phyloP scores from a whole-genome alignment of 2,113 vertebrate species.

The Melanerpes aurifrons region DNA sequence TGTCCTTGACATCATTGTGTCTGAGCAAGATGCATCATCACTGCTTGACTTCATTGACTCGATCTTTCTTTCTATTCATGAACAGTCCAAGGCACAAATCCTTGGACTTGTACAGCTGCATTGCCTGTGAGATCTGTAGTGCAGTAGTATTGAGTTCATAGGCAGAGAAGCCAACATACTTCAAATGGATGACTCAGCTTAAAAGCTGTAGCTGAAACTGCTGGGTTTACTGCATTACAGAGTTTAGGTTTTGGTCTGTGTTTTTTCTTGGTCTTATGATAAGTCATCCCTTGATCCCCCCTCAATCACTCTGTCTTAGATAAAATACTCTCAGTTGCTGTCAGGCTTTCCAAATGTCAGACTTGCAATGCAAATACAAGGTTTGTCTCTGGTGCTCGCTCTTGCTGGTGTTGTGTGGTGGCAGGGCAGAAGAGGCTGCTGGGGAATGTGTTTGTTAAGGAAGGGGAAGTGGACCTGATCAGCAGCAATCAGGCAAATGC shows the following conservation, averaged over 20 bases:
- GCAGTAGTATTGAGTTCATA: neutral
- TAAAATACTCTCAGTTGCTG: neutral
- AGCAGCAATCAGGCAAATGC: neutral
- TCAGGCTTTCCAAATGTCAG: neutral
- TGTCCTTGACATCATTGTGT: conserved; percentile 37
- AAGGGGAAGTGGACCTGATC: neutral
- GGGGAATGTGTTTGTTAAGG: accelerated
- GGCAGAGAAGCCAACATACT: neutral
- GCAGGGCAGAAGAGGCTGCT: neutral
- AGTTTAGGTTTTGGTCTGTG: neutral
- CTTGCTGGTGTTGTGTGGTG: accelerated
- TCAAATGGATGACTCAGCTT: neutral
- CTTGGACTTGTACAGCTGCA: neutral
- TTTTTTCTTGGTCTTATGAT: neutral
- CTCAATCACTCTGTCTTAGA: neutral
- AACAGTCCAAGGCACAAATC: conserved; percentile 42
- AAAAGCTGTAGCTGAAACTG: neutral
- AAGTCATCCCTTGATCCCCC: neutral
- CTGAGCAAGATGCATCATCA: conserved; percentile 37
- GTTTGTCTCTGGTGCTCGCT: neutral
- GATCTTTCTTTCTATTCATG: conserved; percentile 6
- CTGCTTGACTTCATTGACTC: conserved; percentile 31
- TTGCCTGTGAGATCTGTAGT: conserved; percentile 4
- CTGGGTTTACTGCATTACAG: neutral
- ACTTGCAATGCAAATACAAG: neutral